These are phyloP conservation scores for Buteo buteo DNA, from an alignment of 2,113 vertebrate genomes.

Conservation along the genomic window DNA sequence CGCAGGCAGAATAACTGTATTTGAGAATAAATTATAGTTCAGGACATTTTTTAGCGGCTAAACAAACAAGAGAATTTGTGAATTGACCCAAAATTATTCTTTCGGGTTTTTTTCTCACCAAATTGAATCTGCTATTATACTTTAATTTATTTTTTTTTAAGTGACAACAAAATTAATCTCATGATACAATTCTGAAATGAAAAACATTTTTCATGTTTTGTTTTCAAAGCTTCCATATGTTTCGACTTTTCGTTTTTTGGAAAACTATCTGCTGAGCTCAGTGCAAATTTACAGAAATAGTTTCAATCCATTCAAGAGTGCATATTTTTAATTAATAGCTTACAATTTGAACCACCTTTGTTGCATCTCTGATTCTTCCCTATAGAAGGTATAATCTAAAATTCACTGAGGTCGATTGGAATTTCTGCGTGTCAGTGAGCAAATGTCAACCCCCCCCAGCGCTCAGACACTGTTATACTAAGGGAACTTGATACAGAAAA, in stretches of 20 bases:
- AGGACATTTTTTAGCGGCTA: neutral
- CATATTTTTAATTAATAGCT: neutral
- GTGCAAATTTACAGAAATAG: neutral
- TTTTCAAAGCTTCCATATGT: neutral
- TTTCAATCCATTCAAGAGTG: neutral
- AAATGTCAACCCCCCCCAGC: neutral
- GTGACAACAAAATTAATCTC: neutral
- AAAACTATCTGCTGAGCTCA: neutral
- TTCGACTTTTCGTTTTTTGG: neutral
- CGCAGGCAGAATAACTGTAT: neutral
- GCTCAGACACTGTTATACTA: neutral
- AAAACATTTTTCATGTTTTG: neutral
- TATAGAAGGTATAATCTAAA: neutral
- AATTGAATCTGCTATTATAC: neutral
- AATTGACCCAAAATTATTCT: neutral
- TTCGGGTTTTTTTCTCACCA: neutral
- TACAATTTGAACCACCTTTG: neutral
- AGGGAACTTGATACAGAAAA: neutral
- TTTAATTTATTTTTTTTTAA: neutral
- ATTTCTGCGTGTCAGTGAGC: neutral
- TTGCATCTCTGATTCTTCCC: neutral
- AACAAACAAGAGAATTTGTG: neutral
- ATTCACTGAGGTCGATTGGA: neutral
- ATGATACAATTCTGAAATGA: neutral
- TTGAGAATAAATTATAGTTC: neutral